Percentiles rank a stretch among this genome's conserved stretches.
These are phyloP conservation scores for roundworm (Caenorhabditis elegans) DNA, from an alignment of 1,140 invertebrate genomes.

Conservation along the genomic window WBcel235 BX284604.4:329001-329500, in stretches of 20 bases:
- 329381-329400: slow-evolving; percentile 46
- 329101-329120: neutral
- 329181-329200: neutral
- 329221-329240: slow-evolving; percentile 21
- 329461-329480: slow-evolving; percentile 48
- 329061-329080: neutral
- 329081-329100: neutral
- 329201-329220: neutral
- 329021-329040: neutral
- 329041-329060: neutral
- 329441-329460: slow-evolving; percentile 49
- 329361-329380: slow-evolving; percentile 43
- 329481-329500: slow-evolving; percentile 50
- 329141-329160: neutral
- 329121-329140: neutral
- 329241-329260: slow-evolving; percentile 46
- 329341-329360: slow-evolving; percentile 45
- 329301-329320: slow-evolving; percentile 36
- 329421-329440: slow-evolving; percentile 38
- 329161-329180: neutral
- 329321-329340: slow-evolving; percentile 46
- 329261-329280: slow-evolving; percentile 44
- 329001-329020: neutral
- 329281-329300: slow-evolving; percentile 37
- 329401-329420: too few species aligned